Base-by-base conservation (phyloP, 2,888 invertebrate genomes). In the Papilio protenor region DNA sequence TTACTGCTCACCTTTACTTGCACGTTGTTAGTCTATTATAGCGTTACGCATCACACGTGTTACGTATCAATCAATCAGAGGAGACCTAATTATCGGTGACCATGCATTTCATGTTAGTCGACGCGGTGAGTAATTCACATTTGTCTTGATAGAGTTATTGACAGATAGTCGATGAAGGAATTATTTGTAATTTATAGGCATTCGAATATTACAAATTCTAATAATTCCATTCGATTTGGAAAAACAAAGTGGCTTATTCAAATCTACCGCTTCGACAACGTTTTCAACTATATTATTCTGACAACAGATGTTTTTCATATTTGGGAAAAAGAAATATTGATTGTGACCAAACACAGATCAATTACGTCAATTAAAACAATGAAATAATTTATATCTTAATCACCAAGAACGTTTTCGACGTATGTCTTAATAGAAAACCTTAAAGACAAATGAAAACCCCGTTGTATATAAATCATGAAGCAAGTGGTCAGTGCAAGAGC, bases 401-500 rank as follows among this genome's bases (percentile, higher is more conserved):
- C 3, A 27, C 6, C 27, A 61, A 27, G 12, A 21, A 45, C 1
- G 18, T 5, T 45, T 45, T n/a, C 40, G 40, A 40, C n/a, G 4
- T 18, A 2, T 16, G 11, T 40, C n/a, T 66, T 6, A 21, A 45
- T 45, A 45, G 21, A 69, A 45, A 69, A 64, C 21, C 18, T 33
- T n/a, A 33, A 57, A 73, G 57, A 73, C 45, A 8, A 57, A 21
- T 40, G 16, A 76, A 64, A 79, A 80, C 80, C 80, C 52, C 18
- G 73, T 27, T 79, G 79, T 69, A 59, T 64, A 73, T 75, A 66
- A 78, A 72, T 78, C 55, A 75, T 77, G 72, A 82, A 84, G 84
- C 82, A 84, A 84, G 83, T 85, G 87, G 87, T 86, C 85, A 86
- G 84, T 84, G 83, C 84, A 84, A 84, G 86, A 86, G 87, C 85